phyloP scores from a whole-genome alignment of 2,797 vertebrate genomes.

The Florisuga fusca region DNA sequence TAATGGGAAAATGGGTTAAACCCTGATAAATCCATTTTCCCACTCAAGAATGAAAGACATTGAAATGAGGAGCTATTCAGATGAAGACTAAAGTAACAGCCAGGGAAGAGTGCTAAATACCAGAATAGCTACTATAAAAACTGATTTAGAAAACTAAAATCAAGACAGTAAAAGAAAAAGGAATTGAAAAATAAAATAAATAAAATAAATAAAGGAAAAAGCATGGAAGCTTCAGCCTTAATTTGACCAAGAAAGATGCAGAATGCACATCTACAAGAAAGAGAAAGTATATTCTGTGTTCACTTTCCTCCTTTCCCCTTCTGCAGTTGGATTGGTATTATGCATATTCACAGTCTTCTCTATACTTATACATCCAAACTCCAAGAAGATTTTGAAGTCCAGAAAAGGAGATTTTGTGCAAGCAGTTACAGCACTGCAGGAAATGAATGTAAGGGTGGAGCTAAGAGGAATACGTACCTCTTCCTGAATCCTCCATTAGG shows the following conservation, averaged over 20 bases:
- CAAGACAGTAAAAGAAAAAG: background rate
- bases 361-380: background rate
- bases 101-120: background rate
- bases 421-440: background rate
- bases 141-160: background rate
- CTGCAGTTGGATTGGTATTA: background rate
- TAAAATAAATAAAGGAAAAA: background rate
- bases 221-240: background rate
- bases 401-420: background rate
- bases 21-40: background rate
- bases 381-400: background rate
- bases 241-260: background rate
- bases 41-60: background rate
- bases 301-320: background rate
- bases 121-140: background rate
- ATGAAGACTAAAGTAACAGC: background rate
- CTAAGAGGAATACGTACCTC: background rate
- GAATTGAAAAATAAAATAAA: background rate
- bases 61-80: background rate
- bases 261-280: background rate
- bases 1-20: background rate
- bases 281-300: background rate
- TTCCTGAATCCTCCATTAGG: background rate
- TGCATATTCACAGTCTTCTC: background rate
- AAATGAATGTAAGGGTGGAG: background rate